Percentiles rank a stretch among this genome's conserved stretches.
phyloP scores from a whole-genome alignment of 1,140 invertebrate genomes.

The Trichonephila clavipes region DNA sequence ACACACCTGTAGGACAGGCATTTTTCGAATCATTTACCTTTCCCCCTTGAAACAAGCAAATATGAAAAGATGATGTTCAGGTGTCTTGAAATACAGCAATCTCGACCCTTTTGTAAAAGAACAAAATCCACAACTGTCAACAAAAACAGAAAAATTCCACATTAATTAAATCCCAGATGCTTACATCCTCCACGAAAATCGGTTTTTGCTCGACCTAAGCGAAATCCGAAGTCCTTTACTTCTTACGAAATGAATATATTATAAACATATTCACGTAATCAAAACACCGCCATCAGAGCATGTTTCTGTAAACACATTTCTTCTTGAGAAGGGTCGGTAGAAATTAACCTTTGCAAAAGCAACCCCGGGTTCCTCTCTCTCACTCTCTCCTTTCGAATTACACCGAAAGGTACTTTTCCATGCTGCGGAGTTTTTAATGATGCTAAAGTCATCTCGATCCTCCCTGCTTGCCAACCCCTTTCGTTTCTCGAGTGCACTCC shows the following conservation, averaged over 20 bases:
- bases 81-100: not conserved
- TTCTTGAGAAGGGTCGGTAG: conserved; percentile 34
- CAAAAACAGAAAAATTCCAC: conserved; percentile 10
- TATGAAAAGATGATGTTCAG: not conserved
- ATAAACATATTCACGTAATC: conserved; percentile 54
- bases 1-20: not conserved
- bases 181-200: conserved; percentile 1
- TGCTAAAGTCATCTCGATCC: conserved; percentile 41
- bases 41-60: not conserved
- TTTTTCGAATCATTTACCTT: not conserved
- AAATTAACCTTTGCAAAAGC: conserved; percentile 51
- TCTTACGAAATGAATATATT: not conserved
- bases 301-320: conserved; percentile 55
- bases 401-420: not conserved
- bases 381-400: conserved; percentile 17
- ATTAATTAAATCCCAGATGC: conserved; percentile 34
- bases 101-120: not conserved
- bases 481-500: not conserved
- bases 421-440: conserved; percentile 69
- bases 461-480: not conserved
- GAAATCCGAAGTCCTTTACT: not conserved
- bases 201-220: not conserved
- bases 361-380: not conserved
- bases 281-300: conserved; percentile 52
- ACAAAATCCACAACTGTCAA: not conserved